Evolutionary conservation across 2,797 vertebrate species (phyloP), one percentile per base, ranked within the genome.

Genomic region (Hyperoplus immaculatus): DNA sequence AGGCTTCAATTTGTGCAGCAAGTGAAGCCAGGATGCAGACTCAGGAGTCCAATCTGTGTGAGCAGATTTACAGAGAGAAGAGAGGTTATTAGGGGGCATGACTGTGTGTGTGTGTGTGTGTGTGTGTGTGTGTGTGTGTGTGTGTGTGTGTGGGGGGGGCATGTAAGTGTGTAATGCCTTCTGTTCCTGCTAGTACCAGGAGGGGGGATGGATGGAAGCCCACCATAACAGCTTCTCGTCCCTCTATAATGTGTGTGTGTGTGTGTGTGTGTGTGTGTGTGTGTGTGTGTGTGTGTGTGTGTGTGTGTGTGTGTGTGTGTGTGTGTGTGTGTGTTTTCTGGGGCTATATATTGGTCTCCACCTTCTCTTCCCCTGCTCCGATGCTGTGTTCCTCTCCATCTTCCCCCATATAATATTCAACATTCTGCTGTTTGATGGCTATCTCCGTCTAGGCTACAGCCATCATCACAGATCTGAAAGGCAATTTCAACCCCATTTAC

Each of bases 1-100:
- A 89, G 90, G 87, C 85, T 88, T 89, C 85, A 91, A 92, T 93
- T 93, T 93, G 88, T 88, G 88, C 88, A 78, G 81, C 75, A 78
- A 84, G 80, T 86, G 75, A 86, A 88, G 91, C 91, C 91, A 93
- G 83, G 77, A 90, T 87, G 81, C 69, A 68, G 80, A 84, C 88
- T 78, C 68, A 58, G 78, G 80, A 86, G 81, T 74, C 80, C 88
- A 89, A 88, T 89, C 86, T 88, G 78, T 84, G 86, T 75, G 87
- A 90, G 88, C 84, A 91, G 84, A 90, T 92, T 91, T 88, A 86
- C 75, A 82, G 84, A 87, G 88, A 72, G 88, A 72, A 46, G 84
- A 70, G 75, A 80, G 87, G 87, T 90, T 90, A 92, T 92, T 90
- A 88, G 68, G 73, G 83, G 83, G 81, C 89, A 91, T 72, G 80